Conservation (phyloP, 2,113 vertebrate species). For the Neomonachus schauinslandi region DNA sequence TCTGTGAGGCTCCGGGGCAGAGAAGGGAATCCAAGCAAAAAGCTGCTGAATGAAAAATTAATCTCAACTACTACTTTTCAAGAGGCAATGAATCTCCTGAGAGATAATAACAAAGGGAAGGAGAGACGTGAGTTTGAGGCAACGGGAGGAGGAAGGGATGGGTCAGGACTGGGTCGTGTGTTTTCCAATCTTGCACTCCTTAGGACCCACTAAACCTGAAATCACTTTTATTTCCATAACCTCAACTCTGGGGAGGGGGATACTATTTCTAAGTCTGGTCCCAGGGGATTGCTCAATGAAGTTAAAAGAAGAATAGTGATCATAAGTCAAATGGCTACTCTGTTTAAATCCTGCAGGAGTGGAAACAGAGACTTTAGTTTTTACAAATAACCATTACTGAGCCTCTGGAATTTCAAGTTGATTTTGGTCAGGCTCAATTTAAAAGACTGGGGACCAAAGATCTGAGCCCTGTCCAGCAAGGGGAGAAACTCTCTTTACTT, state of each 20-base stretch:
- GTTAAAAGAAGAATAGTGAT: slow-evolving; percentile 45
- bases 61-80: slow-evolving; percentile 70
- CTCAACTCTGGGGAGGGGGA: slow-evolving; percentile 23
- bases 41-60: slow-evolving; percentile 73
- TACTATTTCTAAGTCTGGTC: not conserved
- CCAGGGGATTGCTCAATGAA: slow-evolving; percentile 50
- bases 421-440: not conserved
- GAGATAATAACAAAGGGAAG: not conserved
- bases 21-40: slow-evolving; percentile 52
- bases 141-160: not conserved
- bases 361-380: slow-evolving; percentile 43
- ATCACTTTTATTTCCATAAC: slow-evolving; percentile 47
- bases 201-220: not conserved
- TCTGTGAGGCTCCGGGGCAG: not conserved
- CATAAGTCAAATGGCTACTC: slow-evolving; percentile 54
- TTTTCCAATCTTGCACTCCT: slow-evolving; percentile 44
- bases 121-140: not conserved
- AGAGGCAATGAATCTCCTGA: slow-evolving; percentile 26
- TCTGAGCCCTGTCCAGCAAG: not conserved
- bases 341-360: slow-evolving; percentile 34
- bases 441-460: not conserved
- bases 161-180: not conserved
- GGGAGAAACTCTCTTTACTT: not conserved
- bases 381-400: not conserved
- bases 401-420: not conserved